Evolutionary conservation across 2,113 vertebrate species (phyloP), one percentile per base, ranked within the genome.

Genomic region (Speoplatyrhinus poulsoni): DNA sequence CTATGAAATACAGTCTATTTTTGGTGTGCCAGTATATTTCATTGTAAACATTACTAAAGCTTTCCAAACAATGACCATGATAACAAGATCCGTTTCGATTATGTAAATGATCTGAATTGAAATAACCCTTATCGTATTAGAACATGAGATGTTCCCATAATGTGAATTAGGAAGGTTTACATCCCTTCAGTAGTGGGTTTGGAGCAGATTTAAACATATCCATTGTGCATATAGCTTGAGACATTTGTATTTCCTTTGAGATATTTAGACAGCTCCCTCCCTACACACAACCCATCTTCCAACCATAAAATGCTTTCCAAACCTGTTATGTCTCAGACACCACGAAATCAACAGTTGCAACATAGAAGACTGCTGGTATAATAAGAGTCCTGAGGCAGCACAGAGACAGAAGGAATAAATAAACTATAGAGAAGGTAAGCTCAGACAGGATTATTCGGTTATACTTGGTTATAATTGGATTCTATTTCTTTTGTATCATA

Each of bases 11-110:
- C 26, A 26, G 26, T 26, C 1, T 26, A 2, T 26, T 26, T 26
- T 26, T 26, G 26, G 26, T 26, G 26, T 26, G 26, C 26, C 1
- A 26, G 3, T 26, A 26, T 26, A 26, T 26, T 26, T 26, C 26
- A 2, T 15, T 52, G 13, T 11, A 6, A 53, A 69, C 15, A 5
- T 49, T 55, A 13, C 47, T 53, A 55, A 58, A 67, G 61, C 16
- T 54, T 62, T 69, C 65, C 71, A 32, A 3, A 17, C 60, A 70
- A 47, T 32, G n/a, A 76, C 48, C 71, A 63, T 52, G 79, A 81
- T 12, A 36, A 64, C 64, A 41, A 41, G 36, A 6, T 41, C 36
- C 7, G 7, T 41, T 41, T 41, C 5, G 36, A 41, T 6, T 41
- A 41, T 41, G 36, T 41, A 41, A 41, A 41, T 41, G 0, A 41